A percentile compares a stretch with the other conserved stretches of the same genome.
These are phyloP conservation scores for Stenodema calcarata DNA, from an alignment of 2,888 invertebrate species.

Conservation along the genomic window DNA sequence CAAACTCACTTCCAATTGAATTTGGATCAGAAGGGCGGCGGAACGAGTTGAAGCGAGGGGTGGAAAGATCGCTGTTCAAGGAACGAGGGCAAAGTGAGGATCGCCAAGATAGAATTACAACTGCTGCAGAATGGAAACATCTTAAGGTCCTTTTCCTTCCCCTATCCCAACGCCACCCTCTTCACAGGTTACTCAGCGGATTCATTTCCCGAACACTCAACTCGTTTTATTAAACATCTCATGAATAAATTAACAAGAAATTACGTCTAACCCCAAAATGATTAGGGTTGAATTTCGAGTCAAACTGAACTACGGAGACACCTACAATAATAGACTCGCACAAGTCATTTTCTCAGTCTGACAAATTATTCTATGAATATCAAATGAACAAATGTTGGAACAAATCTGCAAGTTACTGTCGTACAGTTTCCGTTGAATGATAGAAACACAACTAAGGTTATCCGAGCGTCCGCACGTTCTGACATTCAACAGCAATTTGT, in stretches of 20 bases:
- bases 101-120: conserved; percentile 37
- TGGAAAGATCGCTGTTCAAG: not conserved
- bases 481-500: no score
- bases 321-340: no score
- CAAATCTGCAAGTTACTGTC: no score
- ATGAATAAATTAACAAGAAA: conserved; percentile 6
- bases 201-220: not conserved
- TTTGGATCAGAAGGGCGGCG: conserved; percentile 17
- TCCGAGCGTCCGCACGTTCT: no score
- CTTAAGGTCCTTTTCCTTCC: conserved; percentile 5
- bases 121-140: conserved; percentile 31
- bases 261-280: not conserved
- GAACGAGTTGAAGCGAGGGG: not conserved
- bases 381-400: no score
- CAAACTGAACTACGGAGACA: not conserved
- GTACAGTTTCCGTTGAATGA: no score
- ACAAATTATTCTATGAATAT: no score
- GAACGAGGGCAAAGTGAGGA: not conserved
- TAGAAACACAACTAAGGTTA: no score
- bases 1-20: conserved; percentile 45
- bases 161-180: not conserved
- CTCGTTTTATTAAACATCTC: not conserved
- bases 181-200: not conserved
- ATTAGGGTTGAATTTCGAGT: not conserved
- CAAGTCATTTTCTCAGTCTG: no score